Conservation (phyloP, 2,888 invertebrate species). For the Embidobia sp. region DNA sequence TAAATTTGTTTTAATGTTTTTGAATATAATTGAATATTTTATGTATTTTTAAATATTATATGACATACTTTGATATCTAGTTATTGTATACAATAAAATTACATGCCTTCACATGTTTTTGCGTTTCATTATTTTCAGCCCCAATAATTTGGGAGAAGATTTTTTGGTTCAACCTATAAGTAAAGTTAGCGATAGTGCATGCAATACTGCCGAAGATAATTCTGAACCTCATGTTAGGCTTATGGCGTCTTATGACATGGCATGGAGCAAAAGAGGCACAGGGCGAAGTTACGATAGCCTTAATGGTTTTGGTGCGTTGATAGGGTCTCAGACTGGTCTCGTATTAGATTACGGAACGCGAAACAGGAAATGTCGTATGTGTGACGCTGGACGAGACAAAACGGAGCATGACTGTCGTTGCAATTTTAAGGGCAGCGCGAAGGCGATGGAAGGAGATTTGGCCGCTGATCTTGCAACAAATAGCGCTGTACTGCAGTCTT, state of each 20-base stretch:
- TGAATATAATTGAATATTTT: no score
- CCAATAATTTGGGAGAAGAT: no score
- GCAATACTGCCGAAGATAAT: neutral
- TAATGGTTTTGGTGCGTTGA: conserved; percentile 30
- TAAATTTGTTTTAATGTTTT: no score
- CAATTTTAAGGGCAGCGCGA: conserved; percentile 44
- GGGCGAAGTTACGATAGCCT: conserved; percentile 40
- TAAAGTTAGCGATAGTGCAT: no score
- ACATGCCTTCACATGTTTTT: no score
- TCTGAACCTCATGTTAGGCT: neutral
- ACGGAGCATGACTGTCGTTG: conserved; percentile 31
- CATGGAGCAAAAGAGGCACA: conserved; percentile 7
- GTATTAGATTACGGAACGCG: conserved; percentile 26
- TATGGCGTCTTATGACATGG: conserved; percentile 40
- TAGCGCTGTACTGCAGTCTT: conserved; percentile 16
- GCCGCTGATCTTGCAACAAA: conserved; percentile 29
- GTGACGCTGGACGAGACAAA: conserved; percentile 28
- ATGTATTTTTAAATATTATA: no score
- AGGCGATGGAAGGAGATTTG: conserved; percentile 48
- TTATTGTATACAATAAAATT: no score
- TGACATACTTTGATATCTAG: no score
- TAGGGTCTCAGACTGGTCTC: conserved; percentile 18
- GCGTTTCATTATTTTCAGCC: no score
- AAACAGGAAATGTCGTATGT: conserved; percentile 37
- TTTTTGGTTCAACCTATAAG: no score